Base-by-base conservation (phyloP, 2,888 invertebrate genomes). In the Trichopria drosophilae region DNA sequence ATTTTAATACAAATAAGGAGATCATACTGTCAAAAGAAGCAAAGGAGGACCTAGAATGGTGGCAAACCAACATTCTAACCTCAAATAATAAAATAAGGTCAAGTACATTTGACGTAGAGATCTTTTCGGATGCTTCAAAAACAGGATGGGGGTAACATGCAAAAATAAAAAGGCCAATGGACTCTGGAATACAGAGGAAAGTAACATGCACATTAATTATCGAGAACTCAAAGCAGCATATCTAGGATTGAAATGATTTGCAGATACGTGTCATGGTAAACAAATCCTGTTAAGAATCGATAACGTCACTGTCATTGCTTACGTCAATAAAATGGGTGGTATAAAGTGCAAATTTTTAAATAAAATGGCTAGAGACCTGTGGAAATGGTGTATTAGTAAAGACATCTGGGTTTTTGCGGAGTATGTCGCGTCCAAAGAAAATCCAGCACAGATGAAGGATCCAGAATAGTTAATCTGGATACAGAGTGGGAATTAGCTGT, bases 401-500 rank as follows among this genome's bases (percentile, higher is more conserved):
- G n/a, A n/a, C n/a, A n/a, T n/a, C 3, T 34, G 34, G 18, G 6
- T 34, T 16, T 34, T 34, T 6, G 34, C 34, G 6, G 34, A 34
- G 20, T 34, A 16, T 6, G 34, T 34, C 1, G 34, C n/a, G n/a
- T n/a, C n/a, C n/a, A n/a, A n/a, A n/a, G n/a, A n/a, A n/a, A n/a
- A n/a, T n/a, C n/a, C n/a, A n/a, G n/a, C n/a, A n/a, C n/a, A n/a
- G n/a, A n/a, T n/a, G n/a, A n/a, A n/a, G n/a, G n/a, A 19, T 67
- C 67, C 1, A 48, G 65, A 6, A 53, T 51, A 7, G 40, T 32
- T 10, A 56, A 57, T 46, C 16, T 50, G 12, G 59, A 57, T 13
- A 58, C 61, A 0, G 54, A 61, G 43, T 58, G 53, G 53, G 47
- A 57, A 19, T 44, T 58, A 13, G 31, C 44, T 13, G 18, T 28